Conservation (phyloP, 2,888 invertebrate species). For the Luperina testacea region DNA sequence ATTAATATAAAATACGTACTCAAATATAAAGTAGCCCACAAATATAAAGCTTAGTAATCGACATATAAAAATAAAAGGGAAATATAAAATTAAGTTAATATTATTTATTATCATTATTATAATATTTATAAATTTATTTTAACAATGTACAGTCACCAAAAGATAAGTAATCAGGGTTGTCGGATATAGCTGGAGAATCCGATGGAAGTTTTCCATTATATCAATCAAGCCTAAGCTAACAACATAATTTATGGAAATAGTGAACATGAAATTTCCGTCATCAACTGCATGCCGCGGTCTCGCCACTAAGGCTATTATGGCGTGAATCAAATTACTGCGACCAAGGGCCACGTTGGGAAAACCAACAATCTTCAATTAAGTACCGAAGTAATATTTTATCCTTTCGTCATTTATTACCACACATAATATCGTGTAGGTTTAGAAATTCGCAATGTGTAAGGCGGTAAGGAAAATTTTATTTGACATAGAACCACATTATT, state of each 20-base stretch:
- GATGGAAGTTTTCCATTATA: too few relatives aligned
- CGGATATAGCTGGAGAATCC: too few relatives aligned
- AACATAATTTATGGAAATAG: not conserved
- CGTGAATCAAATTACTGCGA: slow-evolving; percentile 17
- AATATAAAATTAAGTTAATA: too few relatives aligned
- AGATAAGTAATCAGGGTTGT: too few relatives aligned
- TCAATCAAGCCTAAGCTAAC: not conserved
- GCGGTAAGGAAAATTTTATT: not conserved
- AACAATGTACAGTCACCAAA: too few relatives aligned
- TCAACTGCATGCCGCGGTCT: not conserved
- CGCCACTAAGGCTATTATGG: slow-evolving; percentile 15
- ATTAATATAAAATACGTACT: not conserved
- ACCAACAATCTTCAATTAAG: slow-evolving; percentile 7
- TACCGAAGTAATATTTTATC: not conserved
- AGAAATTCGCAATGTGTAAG: not conserved
- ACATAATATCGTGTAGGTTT: not conserved
- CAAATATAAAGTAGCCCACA: not conserved
- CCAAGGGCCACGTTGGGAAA: not conserved
- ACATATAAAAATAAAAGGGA: too few relatives aligned
- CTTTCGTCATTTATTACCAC: not conserved
- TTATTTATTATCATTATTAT: too few relatives aligned
- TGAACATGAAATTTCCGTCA: not conserved
- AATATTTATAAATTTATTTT: too few relatives aligned
- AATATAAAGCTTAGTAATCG: too few relatives aligned
- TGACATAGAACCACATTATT: not conserved